A percentile compares a stretch with the other conserved stretches of the same genome.
Conservation (phyloP, 2,888 invertebrate genomes). For the Epirrita christyi region DNA sequence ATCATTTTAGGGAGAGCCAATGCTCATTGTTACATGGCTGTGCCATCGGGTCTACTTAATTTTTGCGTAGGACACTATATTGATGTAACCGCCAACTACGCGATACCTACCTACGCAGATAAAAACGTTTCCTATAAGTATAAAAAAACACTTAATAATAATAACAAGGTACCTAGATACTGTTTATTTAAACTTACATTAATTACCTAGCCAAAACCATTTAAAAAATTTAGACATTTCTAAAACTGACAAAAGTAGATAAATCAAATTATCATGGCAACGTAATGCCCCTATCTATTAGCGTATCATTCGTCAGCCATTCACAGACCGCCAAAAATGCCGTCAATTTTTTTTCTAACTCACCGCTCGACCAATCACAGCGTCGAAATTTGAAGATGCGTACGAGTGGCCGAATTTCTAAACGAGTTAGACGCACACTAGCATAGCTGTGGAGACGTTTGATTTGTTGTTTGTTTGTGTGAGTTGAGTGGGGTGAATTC, state of each 20-base stretch:
- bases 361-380: conserved; percentile 54
- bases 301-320: conserved; percentile 38
- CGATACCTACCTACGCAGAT: no score
- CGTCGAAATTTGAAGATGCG: conserved; percentile 60
- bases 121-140: no score
- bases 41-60: no score
- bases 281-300: conserved; percentile 18
- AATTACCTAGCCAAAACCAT: not conserved
- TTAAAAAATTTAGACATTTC: not conserved
- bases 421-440: conserved; percentile 71
- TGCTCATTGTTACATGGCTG: no score
- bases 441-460: conserved; percentile 6
- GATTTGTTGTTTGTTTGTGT: conserved; percentile 25
- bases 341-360: conserved; percentile 70
- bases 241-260: not conserved
- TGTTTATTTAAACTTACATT: no score
- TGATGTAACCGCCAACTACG: no score
- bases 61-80: no score
- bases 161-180: no score
- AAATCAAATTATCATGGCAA: not conserved
- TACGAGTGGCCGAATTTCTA: conserved; percentile 70
- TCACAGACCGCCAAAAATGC: conserved; percentile 39
- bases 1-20: no score
- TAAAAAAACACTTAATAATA: no score
- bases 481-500: conserved; percentile 24